A percentile compares a stretch with the other conserved stretches of the same genome.
These are phyloP conservation scores for Syrrhaptes paradoxus DNA, from an alignment of 2,113 vertebrate genomes.

Conservation along the genomic window DNA sequence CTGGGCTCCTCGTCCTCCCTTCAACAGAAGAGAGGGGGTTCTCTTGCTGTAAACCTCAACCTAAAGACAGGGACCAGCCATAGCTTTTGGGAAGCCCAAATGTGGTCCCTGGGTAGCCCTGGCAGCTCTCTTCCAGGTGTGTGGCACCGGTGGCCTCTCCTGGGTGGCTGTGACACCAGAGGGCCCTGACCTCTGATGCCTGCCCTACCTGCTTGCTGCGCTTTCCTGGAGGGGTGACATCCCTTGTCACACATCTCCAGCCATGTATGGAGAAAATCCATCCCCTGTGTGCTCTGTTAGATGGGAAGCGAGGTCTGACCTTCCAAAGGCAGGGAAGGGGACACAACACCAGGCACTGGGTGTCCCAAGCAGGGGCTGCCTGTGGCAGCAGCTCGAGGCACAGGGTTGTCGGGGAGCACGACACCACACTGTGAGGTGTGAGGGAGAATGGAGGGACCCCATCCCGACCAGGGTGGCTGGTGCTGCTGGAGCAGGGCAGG, in stretches of 20 bases:
- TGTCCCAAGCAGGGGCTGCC: accelerated
- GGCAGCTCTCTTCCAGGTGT: background rate
- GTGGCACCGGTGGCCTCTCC: background rate
- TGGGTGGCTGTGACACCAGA: accelerated
- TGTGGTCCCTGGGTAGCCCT: accelerated
- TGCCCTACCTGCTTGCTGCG: background rate
- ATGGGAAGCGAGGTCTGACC: background rate
- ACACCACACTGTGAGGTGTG: accelerated
- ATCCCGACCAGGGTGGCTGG: accelerated
- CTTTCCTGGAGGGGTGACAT: background rate
- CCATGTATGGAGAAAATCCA: background rate
- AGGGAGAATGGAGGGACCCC: background rate
- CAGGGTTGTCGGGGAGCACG: background rate
- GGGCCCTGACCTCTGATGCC: accelerated
- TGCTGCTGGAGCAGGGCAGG: background rate
- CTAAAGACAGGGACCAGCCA: background rate
- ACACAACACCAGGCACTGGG: accelerated
- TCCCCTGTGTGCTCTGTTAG: accelerated
- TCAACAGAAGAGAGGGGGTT: background rate
- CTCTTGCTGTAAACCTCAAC: background rate
- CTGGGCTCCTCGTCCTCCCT: background rate
- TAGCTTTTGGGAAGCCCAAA: background rate
- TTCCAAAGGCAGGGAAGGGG: background rate
- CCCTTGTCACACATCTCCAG: accelerated
- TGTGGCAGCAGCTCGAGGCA: accelerated